Conservation (phyloP, 1,140 invertebrate species). For the Nomia melanderi region DNA sequence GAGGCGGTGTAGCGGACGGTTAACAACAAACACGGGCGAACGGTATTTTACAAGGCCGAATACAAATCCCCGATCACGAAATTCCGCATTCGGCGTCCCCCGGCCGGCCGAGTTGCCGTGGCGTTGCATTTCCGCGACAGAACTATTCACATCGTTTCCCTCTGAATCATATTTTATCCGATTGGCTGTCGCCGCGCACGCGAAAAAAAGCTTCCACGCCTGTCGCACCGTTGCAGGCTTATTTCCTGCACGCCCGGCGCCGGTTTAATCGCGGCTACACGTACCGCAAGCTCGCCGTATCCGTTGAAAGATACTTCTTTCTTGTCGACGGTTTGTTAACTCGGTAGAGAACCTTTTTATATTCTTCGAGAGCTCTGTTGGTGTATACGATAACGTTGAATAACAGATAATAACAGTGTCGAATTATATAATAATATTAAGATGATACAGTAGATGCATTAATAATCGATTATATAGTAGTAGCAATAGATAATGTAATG, state of each 20-base stretch:
- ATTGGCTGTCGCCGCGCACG: neutral
- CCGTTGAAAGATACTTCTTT: too few relatives aligned
- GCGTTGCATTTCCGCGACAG: constrained; percentile 20
- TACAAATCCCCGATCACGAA: constrained; percentile 18
- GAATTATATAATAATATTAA: too few relatives aligned
- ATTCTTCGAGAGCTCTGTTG: too few relatives aligned
- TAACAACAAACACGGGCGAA: neutral
- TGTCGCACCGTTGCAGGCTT: neutral
- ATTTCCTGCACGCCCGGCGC: neutral
- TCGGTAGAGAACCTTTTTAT: too few relatives aligned
- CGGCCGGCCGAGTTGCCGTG: neutral
- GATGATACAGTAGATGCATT: too few relatives aligned
- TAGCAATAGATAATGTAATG: too few relatives aligned
- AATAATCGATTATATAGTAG: too few relatives aligned
- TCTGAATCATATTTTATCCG: constrained; percentile 20
- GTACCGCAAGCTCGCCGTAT: too few relatives aligned
- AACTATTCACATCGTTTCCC: neutral
- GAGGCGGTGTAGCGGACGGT: neutral
- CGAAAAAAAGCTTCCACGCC: neutral
- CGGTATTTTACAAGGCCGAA: neutral
- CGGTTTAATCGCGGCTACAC: neutral
- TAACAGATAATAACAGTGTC: too few relatives aligned
- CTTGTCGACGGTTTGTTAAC: too few relatives aligned
- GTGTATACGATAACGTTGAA: too few relatives aligned
- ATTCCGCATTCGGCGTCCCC: neutral